Evolutionary conservation across 1,140 invertebrate species (phyloP), one percentile per base, ranked within the genome.

Genomic region (Frieseomelitta varia): DNA sequence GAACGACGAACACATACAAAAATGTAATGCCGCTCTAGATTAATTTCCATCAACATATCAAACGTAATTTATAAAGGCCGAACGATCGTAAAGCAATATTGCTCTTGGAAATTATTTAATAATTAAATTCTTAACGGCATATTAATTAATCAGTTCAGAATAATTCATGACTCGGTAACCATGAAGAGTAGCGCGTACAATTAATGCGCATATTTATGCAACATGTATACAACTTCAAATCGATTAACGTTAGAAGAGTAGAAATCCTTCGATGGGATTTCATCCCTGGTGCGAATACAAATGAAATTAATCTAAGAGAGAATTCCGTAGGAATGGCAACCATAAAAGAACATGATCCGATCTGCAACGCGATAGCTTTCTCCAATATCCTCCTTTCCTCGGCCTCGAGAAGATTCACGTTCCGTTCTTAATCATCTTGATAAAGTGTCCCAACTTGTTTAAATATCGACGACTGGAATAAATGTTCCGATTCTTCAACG

Each of bases 311-410:
- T n/a, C 34, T 4, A 19, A 63, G 63, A 19, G 34, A 63, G 39
- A 77, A 51, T 39, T n/a, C 15, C 17, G 2, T 21, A 21, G 14
- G 65, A 67, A n/a, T 24, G 47, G 30, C 58, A 69, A 53, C 17
- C 17, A 24, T 56, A 56, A 53, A 24, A 21, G 15, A 71, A 56
- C 21, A 27, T 39, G 24, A 80, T 77, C 24, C 27, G 39, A 61
- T 21, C n/a, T 27, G n/a, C 51, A 53, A 30, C 10, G 10, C 12
- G 56, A 47, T 63, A 63, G 8, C 27, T 61, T 63, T 21, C 30
- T 69, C 68, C 69, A 72, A 72, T 61, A 80, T 61, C n/a, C 39
- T 72, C 69, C 39, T 27, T 53, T n/a, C 56, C 68, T 72, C 30
- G 24, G 39, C n/a, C 3, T 56, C 17, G 19, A 51, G 24, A 47